A percentile compares a stretch with the other conserved stretches of the same genome.
phyloP scores from a whole-genome alignment of 2,888 invertebrate species.

The Buathra laborator region DNA sequence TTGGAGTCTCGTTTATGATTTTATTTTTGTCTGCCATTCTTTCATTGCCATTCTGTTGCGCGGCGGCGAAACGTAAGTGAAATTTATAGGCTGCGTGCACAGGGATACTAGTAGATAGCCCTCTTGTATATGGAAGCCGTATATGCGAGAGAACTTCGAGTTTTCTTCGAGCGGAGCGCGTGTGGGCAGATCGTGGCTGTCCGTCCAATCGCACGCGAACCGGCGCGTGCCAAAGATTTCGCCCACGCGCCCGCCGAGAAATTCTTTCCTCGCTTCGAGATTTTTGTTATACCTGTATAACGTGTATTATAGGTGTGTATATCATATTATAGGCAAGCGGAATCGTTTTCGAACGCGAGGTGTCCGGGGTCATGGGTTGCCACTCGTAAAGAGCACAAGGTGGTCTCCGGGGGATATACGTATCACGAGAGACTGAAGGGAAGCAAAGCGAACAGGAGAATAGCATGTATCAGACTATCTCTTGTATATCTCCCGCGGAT shows the following conservation, averaged over 20 bases:
- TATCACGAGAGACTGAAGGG: not conserved
- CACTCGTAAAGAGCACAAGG: conserved; percentile 45
- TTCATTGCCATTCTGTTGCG: not conserved
- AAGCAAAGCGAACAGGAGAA: not conserved
- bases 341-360: conserved; percentile 30
- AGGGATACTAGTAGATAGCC: conserved; percentile 1
- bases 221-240: conserved; percentile 70
- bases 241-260: conserved; percentile 62
- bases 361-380: conserved; percentile 44
- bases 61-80: conserved; percentile 40
- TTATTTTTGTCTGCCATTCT: conserved; percentile 31
- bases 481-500: not conserved
- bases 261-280: conserved; percentile 32
- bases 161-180: conserved; percentile 45
- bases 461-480: conserved; percentile 6
- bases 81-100: conserved; percentile 60
- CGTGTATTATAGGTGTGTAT: conserved; percentile 13
- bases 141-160: not conserved
- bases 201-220: conserved; percentile 60
- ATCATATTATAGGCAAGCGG: not conserved
- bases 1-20: not conserved
- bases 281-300: not conserved
- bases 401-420: not conserved
- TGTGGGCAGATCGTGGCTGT: conserved; percentile 45
- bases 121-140: not conserved